Evolutionary conservation across 2,888 invertebrate genomes (phyloP), one percentile per base, ranked within the genome.

Genomic region (Pandemis heparana): DNA sequence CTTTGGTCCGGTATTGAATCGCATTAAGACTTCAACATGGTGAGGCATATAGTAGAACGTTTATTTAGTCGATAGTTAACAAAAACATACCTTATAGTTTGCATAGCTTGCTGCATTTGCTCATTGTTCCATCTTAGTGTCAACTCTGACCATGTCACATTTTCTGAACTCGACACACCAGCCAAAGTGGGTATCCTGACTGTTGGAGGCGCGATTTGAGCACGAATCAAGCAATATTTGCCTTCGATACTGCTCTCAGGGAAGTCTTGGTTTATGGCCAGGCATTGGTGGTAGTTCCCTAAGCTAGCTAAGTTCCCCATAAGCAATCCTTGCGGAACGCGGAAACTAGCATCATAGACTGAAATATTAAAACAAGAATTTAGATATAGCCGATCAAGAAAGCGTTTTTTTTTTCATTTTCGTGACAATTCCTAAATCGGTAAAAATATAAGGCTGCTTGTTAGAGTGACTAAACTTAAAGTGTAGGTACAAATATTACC

Each of bases 231-330:
- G 61, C 80, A 80, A 43, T 79, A 80, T 77, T 79, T 79, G 32
- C 79, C 79, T 68, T 74, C 69, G 10, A 80, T 72, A 8, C 66
- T 65, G 70, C 67, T 72, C 2, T 73, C 67, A 18, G 39, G 56
- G 4, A 69, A 5, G 38, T 48, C 10, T 62, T 76, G 69, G 48
- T 77, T 69, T 9, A 79, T 80, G 3, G 0, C 73, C 5, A 79
- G 59, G 60, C 79, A 79, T 71, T 79, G 80, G 60, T 79, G 75
- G 69, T 79, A 80, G 38, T 79, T 80, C 8, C 79, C 80, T 6
- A 80, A 18, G 16, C 80, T 80, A 9, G 74, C 66, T 43, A 66
- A 0, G 23, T 77, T 80, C 0, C 77, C 76, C 0, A 10, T 23
- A 7, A 77, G 60, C n/a, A 79, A 12, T 10, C 80, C 79, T 76